These are phyloP conservation scores for Idris sp. DNA, from an alignment of 1,140 invertebrate species.

Conservation along the genomic window DNA sequence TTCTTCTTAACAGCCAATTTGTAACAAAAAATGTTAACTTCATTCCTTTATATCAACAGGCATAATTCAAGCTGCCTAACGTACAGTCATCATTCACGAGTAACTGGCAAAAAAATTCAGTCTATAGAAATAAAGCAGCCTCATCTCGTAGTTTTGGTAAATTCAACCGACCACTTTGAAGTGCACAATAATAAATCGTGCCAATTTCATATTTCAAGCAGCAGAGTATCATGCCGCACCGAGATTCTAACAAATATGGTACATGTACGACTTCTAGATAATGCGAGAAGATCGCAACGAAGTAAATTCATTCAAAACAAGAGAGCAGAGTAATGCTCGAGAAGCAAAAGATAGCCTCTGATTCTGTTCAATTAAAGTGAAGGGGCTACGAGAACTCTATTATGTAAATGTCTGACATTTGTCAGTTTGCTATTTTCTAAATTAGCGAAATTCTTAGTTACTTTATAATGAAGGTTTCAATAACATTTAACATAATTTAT, in stretches of 20 bases:
- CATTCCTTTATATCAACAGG: constrained; percentile 41
- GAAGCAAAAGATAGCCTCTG: constrained; percentile 64
- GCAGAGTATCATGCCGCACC: constrained; percentile 56
- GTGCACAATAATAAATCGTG: constrained; percentile 70
- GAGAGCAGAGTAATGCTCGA: constrained; percentile 47
- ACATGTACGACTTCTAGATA: constrained; percentile 67
- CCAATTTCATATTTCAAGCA: constrained; percentile 67
- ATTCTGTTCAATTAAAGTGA: constrained; percentile 70
- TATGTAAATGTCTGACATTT: no score
- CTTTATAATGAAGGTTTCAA: no score
- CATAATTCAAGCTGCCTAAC: constrained; percentile 47
- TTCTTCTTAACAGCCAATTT: constrained; percentile 44
- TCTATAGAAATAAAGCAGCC: constrained; percentile 41
- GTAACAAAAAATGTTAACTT: constrained; percentile 40
- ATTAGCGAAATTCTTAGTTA: background rate
- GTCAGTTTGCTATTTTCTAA: no score
- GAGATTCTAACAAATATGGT: constrained; percentile 71
- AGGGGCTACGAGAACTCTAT: background rate
- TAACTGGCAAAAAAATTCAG: constrained; percentile 45
- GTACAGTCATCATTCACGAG: constrained; percentile 41
- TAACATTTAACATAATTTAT: background rate
- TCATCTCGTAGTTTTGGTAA: constrained; percentile 50
- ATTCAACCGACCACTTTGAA: constrained; percentile 59
- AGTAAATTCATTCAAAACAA: constrained; percentile 63
- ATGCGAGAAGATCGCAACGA: constrained; percentile 39